These are phyloP conservation scores for Himalopsyche anomala DNA, from an alignment of 2,888 invertebrate genomes.

Conservation along the genomic window DNA sequence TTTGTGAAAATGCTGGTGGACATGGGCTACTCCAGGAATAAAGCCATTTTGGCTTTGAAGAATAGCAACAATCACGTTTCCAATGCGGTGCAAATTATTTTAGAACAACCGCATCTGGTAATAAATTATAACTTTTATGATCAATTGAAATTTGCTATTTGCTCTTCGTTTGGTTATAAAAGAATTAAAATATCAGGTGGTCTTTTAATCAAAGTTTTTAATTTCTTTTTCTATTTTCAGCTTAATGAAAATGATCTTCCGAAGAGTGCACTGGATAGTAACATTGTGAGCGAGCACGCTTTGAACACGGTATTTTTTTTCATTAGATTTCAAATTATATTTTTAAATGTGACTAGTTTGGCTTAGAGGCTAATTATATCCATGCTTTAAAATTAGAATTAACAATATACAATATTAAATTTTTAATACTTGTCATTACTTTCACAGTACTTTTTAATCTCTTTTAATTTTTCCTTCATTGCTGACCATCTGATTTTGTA, in stretches of 20 bases:
- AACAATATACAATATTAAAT: too few relatives aligned
- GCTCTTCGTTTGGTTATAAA: not conserved
- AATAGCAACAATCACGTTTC: conserved; percentile 83
- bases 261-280: conserved; percentile 41
- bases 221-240: conserved; percentile 56
- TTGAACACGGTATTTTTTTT: conserved; percentile 53
- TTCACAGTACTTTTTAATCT: too few relatives aligned
- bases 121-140: conserved; percentile 36
- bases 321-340: not conserved
- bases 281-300: conserved; percentile 47
- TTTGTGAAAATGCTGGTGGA: conserved; percentile 77
- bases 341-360: too few relatives aligned
- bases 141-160: not conserved
- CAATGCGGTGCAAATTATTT: conserved; percentile 80
- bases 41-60: conserved; percentile 80
- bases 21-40: conserved; percentile 83
- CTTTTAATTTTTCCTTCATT: too few relatives aligned
- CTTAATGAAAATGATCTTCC: conserved; percentile 60
- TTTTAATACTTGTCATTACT: too few relatives aligned
- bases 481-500: too few relatives aligned
- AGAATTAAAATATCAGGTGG: not conserved
- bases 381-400: too few relatives aligned
- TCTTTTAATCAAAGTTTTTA: not conserved
- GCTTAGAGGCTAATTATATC: too few relatives aligned
- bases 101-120: conserved; percentile 79